Percentiles rank a stretch among this genome's conserved stretches.
Conservation (phyloP, 1,140 invertebrate species). For the Drosophila kohkoa region DNA sequence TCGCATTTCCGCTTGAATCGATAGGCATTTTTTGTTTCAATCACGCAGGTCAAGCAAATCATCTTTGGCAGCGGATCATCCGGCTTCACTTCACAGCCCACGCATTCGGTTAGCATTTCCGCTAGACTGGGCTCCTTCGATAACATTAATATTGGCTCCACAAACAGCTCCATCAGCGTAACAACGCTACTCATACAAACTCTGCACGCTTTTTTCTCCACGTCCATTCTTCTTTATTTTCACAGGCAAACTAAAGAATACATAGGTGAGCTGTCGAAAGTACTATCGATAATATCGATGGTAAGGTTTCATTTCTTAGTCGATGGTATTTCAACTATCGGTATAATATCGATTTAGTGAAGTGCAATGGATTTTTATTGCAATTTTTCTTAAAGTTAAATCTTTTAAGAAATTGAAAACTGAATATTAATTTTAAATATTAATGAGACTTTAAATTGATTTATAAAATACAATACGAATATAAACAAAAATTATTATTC, state of each 20-base stretch:
- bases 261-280: no score
- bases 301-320: no score
- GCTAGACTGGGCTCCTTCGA: slow-evolving; percentile 2
- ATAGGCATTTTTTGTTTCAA: slow-evolving; percentile 14
- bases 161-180: slow-evolving; percentile 23
- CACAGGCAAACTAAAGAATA: not conserved
- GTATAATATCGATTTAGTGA: no score
- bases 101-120: slow-evolving; percentile 17
- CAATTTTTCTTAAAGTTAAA: no score
- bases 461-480: no score
- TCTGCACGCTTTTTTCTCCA: slow-evolving; percentile 15
- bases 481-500: no score
- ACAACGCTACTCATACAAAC: slow-evolving; percentile 20
- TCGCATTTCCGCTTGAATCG: slow-evolving; percentile 22
- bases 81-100: not conserved
- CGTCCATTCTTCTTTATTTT: not conserved
- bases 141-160: not conserved
- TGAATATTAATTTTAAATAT: no score
- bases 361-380: no score
- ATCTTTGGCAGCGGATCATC: slow-evolving; percentile 25
- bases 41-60: slow-evolving; percentile 18
- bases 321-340: no score
- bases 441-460: no score
- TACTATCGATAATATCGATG: no score
- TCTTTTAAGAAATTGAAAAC: no score